Conservation (phyloP, 2,888 invertebrate species). For the Coelopa pilipes region DNA sequence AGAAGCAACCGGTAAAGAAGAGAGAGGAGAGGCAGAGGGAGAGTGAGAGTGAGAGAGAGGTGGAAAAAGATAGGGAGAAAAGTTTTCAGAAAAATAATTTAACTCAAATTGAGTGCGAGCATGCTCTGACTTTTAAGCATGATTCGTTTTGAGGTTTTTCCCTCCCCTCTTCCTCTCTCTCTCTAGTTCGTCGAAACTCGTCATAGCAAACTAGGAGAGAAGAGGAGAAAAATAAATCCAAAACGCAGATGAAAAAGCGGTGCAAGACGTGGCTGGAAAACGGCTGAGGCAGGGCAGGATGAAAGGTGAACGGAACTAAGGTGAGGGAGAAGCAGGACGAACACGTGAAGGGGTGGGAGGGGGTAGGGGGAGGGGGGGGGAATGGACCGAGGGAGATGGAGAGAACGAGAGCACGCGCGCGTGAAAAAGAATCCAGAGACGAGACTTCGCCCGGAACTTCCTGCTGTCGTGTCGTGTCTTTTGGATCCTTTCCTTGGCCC, state of each 20-base stretch:
- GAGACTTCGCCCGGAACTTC: too few relatives aligned
- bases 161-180: neutral
- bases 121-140: constrained; percentile 40
- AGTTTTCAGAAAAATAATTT: constrained; percentile 35
- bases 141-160: constrained; percentile 27
- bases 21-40: neutral
- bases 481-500: too few relatives aligned
- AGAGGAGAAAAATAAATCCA: neutral
- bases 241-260: neutral
- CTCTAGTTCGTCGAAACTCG: too few relatives aligned
- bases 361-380: neutral
- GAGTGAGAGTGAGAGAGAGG: neutral
- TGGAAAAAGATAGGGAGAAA: neutral
- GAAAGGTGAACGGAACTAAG: neutral
- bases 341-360: neutral
- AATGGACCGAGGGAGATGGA: neutral
- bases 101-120: constrained; percentile 40
- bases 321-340: too few relatives aligned
- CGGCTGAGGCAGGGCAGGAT: neutral
- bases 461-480: too few relatives aligned
- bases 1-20: neutral
- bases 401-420: too few relatives aligned
- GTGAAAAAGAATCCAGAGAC: too few relatives aligned
- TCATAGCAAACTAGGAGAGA: neutral
- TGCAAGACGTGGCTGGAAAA: too few relatives aligned